phyloP scores from a whole-genome alignment of 2,888 invertebrate genomes.

The Clepsis dumicolana region DNA sequence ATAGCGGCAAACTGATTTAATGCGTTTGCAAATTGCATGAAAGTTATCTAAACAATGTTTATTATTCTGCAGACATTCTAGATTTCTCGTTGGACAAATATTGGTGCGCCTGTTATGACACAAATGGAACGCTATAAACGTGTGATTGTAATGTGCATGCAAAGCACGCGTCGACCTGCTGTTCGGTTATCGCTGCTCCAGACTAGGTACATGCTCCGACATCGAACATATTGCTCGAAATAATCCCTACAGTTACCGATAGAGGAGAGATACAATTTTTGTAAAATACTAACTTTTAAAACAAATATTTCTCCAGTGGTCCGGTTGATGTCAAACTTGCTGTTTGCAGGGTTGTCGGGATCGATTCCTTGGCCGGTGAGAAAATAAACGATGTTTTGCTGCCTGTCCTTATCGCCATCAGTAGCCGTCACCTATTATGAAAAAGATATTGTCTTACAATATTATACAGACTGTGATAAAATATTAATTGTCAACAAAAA shows the following conservation, averaged over 20 bases:
- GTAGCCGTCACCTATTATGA: slow-evolving; percentile 94
- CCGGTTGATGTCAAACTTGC: slow-evolving; percentile 98
- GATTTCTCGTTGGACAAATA: slow-evolving; percentile 65
- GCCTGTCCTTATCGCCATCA: slow-evolving; percentile 97
- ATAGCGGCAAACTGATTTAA: neutral
- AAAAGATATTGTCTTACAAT: slow-evolving; percentile 30
- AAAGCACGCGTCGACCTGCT: slow-evolving; percentile 58
- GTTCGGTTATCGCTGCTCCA: slow-evolving; percentile 54
- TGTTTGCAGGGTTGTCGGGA: slow-evolving; percentile 97
- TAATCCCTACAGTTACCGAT: slow-evolving; percentile 9
- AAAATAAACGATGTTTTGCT: slow-evolving; percentile 98
- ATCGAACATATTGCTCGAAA: slow-evolving; percentile 18
- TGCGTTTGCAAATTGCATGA: neutral
- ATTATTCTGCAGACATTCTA: slow-evolving; percentile 58
- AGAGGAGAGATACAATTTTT: neutral
- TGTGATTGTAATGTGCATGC: slow-evolving; percentile 69
- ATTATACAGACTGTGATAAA: neutral
- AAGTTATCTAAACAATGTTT: slow-evolving; percentile 49
- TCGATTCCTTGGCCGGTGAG: slow-evolving; percentile 98
- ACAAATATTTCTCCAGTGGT: slow-evolving; percentile 98
- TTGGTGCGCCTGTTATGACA: slow-evolving; percentile 61
- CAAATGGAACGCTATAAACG: slow-evolving; percentile 69
- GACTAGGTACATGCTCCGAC: slow-evolving; percentile 20
- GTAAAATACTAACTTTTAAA: slow-evolving; percentile 90
- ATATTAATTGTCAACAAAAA: neutral